Evolutionary conservation across 2,113 vertebrate species (phyloP), one percentile per base, ranked within the genome.

Genomic region (Cololabis saira): DNA sequence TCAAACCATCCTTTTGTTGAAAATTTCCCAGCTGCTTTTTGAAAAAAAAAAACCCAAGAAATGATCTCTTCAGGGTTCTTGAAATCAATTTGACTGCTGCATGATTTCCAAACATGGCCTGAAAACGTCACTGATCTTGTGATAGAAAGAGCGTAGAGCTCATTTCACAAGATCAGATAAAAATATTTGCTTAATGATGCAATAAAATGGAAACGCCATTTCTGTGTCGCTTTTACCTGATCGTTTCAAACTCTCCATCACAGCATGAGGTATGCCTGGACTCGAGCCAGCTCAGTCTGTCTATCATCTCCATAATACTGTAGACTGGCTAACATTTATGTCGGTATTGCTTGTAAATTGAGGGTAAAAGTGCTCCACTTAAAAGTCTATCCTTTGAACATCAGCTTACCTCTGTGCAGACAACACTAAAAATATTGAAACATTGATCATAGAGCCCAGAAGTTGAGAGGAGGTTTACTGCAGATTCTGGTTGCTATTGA

Each of bases 161-260:
- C 73, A 42, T 67, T 68, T 61, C 71, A 52, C 21, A 44, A 82
- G 68, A 82, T 83, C 70, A 76, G 82, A 73, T 62, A 62, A 79
- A 78, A 78, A 70, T 27, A 37, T 71, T 15, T 60, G 30, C 48
- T 76, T 63, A 62, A 75, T 73, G 60, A 51, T 27, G 5, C 51
- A 54, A 69, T 47, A 60, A 69, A 64, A 65, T 51, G 45, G 41
- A 51, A 75, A 81, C 37, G 11, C 68, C 78, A 90, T 90, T 87
- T 91, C 86, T 88, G 86, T 91, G 87, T 89, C 72, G 68, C 76
- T 86, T 70, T 86, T 74, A 60, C 78, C 71, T 72, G 75, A 85
- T 88, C 86, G 85, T 90, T 67, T 76, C 77, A 80, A 72, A 62
- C 70, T 85, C 62, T 78, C 62, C 83, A 81, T 80, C 78, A 69